Conservation (phyloP, 2,113 vertebrate species). For the Psittacara wagleri region DNA sequence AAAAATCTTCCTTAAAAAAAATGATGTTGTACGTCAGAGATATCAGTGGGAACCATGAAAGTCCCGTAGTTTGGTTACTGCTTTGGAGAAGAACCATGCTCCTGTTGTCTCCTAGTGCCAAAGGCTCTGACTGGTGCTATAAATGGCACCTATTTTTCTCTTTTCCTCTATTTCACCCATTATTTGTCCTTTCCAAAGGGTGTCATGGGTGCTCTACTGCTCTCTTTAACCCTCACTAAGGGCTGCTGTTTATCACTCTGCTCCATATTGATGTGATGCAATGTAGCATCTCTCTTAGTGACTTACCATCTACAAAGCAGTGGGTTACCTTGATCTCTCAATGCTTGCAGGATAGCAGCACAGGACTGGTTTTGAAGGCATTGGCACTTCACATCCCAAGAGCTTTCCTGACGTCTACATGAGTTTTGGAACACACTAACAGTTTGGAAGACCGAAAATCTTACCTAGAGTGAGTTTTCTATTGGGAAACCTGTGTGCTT, state of each 20-base stretch:
- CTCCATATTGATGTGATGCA: neutral
- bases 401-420: neutral
- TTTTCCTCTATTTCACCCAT: neutral
- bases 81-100: neutral
- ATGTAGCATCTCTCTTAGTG: neutral
- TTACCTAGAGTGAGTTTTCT: neutral
- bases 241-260: neutral
- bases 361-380: neutral
- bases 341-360: neutral
- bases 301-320: neutral
- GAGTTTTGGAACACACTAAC: neutral
- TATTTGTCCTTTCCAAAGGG: neutral
- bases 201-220: neutral
- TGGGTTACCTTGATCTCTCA: neutral
- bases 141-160: neutral
- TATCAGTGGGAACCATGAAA: neutral
- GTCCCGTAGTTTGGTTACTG: neutral
- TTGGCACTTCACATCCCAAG: neutral
- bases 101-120: neutral
- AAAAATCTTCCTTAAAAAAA: neutral
- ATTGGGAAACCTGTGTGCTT: neutral
- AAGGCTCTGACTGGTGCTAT: neutral
- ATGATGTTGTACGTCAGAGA: neutral
- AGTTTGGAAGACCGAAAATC: neutral
- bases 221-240: neutral